phyloP scores from a whole-genome alignment of 2,113 vertebrate species.

The Mormoops blainvillei region DNA sequence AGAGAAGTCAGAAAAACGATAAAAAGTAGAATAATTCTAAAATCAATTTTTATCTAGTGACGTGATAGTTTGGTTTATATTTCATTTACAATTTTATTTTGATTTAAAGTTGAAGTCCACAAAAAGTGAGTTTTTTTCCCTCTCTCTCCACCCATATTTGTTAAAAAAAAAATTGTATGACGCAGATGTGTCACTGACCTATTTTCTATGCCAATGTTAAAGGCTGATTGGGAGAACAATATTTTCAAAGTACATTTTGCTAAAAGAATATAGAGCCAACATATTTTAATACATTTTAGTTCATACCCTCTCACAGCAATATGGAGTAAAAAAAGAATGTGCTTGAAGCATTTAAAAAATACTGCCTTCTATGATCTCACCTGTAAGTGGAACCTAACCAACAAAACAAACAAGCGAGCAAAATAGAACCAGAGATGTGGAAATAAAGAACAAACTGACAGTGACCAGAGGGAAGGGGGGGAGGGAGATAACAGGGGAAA shows the following conservation, averaged over 20 bases:
- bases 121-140: not conserved
- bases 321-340: constrained; percentile 41
- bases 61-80: not conserved
- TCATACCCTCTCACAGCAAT: constrained; percentile 51
- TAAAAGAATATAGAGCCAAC: constrained; percentile 54
- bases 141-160: not conserved
- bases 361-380: not conserved
- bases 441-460: no score
- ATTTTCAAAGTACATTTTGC: constrained; percentile 52
- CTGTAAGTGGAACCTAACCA: no score
- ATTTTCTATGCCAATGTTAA: constrained; percentile 37
- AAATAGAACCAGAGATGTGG: no score
- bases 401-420: no score
- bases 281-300: constrained; percentile 52
- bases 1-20: not conserved
- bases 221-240: constrained; percentile 37
- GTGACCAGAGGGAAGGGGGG: no score
- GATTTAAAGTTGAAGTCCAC: not conserved
- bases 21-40: not conserved
- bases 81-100: constrained; percentile 39
- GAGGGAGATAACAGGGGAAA: no score
- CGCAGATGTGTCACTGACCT: not conserved
- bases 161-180: not conserved
- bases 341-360: not conserved
- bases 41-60: not conserved